These are phyloP conservation scores for Hydropotes inermis DNA, from an alignment of 2,113 vertebrate species.

Conservation along the genomic window DNA sequence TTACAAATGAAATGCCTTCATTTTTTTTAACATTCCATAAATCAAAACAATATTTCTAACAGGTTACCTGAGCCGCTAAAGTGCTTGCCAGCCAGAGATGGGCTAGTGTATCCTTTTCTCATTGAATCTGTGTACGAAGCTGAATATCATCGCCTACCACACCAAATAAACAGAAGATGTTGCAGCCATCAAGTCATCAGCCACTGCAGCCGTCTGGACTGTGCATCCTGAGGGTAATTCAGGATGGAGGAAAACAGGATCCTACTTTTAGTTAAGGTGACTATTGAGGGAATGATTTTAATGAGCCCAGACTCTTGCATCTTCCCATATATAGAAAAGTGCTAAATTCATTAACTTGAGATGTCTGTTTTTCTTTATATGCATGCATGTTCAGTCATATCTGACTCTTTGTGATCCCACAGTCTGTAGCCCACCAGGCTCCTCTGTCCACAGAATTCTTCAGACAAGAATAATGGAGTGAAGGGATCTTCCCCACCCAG, in stretches of 20 bases:
- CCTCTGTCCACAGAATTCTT: not conserved
- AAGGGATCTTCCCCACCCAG: not conserved
- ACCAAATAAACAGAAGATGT: not conserved
- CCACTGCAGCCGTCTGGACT: not conserved
- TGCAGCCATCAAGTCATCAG: not conserved
- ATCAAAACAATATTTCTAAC: not conserved
- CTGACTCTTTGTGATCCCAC: not conserved
- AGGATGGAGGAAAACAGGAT: not conserved
- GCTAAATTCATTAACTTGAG: not conserved
- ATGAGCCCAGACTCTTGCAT: not conserved
- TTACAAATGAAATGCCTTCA: not conserved
- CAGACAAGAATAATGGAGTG: not conserved
- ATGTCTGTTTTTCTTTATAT: not conserved
- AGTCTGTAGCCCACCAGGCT: not conserved
- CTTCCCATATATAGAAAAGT: not conserved
- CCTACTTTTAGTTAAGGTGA: not conserved
- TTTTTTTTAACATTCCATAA: not conserved
- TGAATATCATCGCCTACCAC: not conserved
- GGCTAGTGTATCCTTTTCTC: not conserved
- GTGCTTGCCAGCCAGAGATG: not conserved
- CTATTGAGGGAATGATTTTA: not conserved
- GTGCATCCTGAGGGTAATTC: not conserved
- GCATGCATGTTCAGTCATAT: not conserved
- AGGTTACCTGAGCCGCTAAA: not conserved
- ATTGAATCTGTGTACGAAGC: not conserved